phyloP scores from a whole-genome alignment of 2,113 vertebrate species.

The Miniopterus natalensis region DNA sequence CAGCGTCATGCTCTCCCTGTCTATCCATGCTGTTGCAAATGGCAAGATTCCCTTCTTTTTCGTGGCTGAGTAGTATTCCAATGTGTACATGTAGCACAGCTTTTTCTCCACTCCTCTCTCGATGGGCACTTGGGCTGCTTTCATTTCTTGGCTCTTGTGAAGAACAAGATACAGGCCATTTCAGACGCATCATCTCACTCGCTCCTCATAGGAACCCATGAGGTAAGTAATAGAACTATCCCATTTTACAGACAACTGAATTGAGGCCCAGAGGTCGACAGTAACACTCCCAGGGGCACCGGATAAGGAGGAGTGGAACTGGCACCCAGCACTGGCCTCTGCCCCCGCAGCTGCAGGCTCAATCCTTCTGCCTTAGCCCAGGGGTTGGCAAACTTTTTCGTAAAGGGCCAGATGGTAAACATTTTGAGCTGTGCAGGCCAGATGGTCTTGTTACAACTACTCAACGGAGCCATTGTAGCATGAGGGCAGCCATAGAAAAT shows the following conservation, averaged over 20 bases:
- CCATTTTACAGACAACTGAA: neutral
- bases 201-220: neutral
- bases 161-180: no score
- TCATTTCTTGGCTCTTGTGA: no score
- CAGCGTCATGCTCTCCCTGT: neutral
- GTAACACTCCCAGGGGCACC: fast-evolving
- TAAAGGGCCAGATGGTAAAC: neutral
- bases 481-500: fast-evolving
- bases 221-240: neutral
- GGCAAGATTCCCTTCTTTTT: no score
- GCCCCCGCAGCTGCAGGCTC: neutral
- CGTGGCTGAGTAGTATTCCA: no score
- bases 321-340: neutral
- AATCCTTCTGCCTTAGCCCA: neutral
- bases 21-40: neutral
- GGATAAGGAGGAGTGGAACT: fast-evolving
- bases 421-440: neutral
- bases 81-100: no score
- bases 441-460: neutral
- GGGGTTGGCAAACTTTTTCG: neutral
- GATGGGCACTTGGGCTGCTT: no score
- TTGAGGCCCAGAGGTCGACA: neutral
- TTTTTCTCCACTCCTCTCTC: no score
- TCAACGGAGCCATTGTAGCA: fast-evolving
- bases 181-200: no score